Evolutionary conservation across 2,113 vertebrate species (phyloP), one percentile per base, ranked within the genome.

Genomic region (Canis aureus): DNA sequence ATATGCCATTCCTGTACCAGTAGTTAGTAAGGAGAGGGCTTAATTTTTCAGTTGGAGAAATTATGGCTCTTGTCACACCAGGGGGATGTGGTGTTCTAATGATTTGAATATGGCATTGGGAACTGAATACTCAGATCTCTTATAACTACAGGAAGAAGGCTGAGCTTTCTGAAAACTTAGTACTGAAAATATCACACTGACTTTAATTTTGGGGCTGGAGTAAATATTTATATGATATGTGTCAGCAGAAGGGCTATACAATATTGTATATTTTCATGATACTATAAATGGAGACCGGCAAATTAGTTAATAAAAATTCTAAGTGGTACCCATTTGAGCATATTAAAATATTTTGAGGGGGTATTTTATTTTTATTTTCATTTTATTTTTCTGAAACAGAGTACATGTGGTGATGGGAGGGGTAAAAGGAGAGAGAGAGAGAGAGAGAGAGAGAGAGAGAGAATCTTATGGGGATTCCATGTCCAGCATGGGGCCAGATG

Each of bases 11-110:
- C 53, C 16, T 59, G 85, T 82, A 86, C n/a, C 66, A 86, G 51
- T 43, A 78, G 83, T 88, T 95, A 57, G n/a, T 55, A 95, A 93
- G 29, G 62, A 91, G 78, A 67, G 43, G 84, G 59, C 53, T 91
- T 88, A 69, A 59, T 89, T 96, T 94, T 97, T 94, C 66, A 64
- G 8, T 66, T 89, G 83, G n/a, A 71, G 73, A 96, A 84, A 94
- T 76, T 94, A 91, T 71, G 66, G 3, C 78, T 96, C 7, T 91
- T 97, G 51, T 95, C 73, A 86, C 25, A 53, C 62, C 35, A 57
- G 23, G 91, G 87, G 11, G 29, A 38, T 83, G 5, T 89, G 23
- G 43, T 87, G 5, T 87, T 89, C 25, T 83, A 93, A 87, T 94
- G 84, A 73, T 81, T 90, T 94, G 79, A 73, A 57, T 82, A 79